Evolutionary conservation across 2,113 vertebrate species (phyloP).

Genomic region (Balaeniceps rex): DNA sequence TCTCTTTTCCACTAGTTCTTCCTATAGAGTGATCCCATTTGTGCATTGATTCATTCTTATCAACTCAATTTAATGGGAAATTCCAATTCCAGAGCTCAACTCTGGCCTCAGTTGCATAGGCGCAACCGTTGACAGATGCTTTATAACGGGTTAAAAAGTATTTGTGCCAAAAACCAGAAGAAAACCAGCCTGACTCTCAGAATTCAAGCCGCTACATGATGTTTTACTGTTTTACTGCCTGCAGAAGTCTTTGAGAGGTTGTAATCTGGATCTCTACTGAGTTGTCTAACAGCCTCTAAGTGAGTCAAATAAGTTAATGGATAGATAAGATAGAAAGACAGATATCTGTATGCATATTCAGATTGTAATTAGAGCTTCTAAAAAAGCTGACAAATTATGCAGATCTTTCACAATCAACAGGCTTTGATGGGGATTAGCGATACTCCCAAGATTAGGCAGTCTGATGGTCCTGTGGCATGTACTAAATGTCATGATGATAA

Average conservation of each 20-base stretch:
- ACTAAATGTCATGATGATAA: not conserved
- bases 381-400: not conserved
- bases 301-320: constrained; percentile 6
- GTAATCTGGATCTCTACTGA: not conserved
- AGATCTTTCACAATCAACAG: not conserved
- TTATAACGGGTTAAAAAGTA: not conserved
- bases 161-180: not conserved
- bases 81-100: constrained; percentile 3
- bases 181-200: not conserved
- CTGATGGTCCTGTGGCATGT: not conserved
- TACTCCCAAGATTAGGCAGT: not conserved
- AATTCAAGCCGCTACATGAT: not conserved
- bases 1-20: not conserved
- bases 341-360: not conserved
- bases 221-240: not conserved
- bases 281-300: not conserved
- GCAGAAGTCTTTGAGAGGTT: not conserved
- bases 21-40: not conserved
- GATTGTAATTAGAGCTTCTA: not conserved
- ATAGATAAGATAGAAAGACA: not conserved
- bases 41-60: not conserved
- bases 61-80: not conserved
- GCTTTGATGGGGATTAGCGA: not conserved
- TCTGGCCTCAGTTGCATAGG: not conserved
- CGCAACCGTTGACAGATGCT: not conserved